These are phyloP conservation scores for Chaetops frenatus DNA, from an alignment of 2,113 vertebrate genomes.

Conservation along the genomic window DNA sequence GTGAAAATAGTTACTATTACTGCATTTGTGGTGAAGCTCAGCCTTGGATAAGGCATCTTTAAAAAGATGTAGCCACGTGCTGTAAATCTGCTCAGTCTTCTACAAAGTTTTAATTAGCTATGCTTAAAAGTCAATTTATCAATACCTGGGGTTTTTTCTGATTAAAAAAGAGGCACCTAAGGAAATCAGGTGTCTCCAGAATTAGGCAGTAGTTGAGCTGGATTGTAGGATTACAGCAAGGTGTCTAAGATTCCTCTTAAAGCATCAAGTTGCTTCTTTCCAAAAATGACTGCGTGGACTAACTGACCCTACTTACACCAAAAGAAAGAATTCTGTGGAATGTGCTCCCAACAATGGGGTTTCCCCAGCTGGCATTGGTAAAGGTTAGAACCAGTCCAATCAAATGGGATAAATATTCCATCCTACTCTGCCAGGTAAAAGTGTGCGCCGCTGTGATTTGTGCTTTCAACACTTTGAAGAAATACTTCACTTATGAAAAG, in stretches of 20 bases:
- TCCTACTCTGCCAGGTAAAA: background rate
- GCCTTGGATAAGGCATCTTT: background rate
- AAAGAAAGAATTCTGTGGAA: background rate
- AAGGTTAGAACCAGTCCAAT: background rate
- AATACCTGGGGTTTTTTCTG: background rate
- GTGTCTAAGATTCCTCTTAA: background rate
- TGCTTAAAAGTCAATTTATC: background rate
- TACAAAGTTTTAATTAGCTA: background rate
- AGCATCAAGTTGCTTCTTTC: background rate
- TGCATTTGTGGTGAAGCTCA: background rate
- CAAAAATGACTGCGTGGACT: fast-evolving
- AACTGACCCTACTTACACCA: background rate
- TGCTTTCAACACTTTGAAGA: background rate
- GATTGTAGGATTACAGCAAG: background rate
- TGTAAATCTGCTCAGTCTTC: background rate
- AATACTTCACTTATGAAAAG: background rate
- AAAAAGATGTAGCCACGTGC: background rate
- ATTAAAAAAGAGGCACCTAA: background rate
- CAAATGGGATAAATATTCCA: background rate
- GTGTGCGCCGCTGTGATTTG: fast-evolving
- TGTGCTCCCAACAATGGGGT: background rate
- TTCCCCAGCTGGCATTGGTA: background rate
- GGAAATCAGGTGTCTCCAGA: background rate
- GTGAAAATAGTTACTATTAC: background rate
- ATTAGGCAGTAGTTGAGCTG: background rate